Base-by-base conservation (phyloP, 2,888 invertebrate genomes). In the Colletes collaris region DNA sequence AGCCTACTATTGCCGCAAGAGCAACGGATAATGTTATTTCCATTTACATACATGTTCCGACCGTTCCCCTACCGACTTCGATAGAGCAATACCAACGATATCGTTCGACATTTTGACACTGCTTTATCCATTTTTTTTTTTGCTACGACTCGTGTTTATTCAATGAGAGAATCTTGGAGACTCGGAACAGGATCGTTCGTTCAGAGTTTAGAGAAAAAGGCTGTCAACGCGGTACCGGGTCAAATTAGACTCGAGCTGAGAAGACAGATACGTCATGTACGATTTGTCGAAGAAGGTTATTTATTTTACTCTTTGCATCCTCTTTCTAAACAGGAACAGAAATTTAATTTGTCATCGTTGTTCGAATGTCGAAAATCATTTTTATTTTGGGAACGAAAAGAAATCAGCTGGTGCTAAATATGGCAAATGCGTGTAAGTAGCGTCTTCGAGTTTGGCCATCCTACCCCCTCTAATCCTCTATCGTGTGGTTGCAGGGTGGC, bases 1-100 rank as follows among this genome's bases (percentile, higher is more conserved):
- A 81, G 56, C 55, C 79, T 77, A 63, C 79, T 67, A 79, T 76
- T 55, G 83, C 82, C 78, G 81, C 87, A 87, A 87, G 88, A 89
- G 89, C 89, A 84, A 85, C 82, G 88, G 87, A 88, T 90, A 90
- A 90, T 89, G 88, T 86, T 87, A 90, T 90, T 90, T 87, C 86
- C 87, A 90, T 90, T 90, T 90, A 88, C 90, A 87, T 88, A 86
- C 73, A 89, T 84, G 86, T 72, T 49, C 74, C 70, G n/a, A 71
- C 71, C 73, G 59, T 74, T 78, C 76, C 68, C 74, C 70, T 53
- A 37, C 13, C 55, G 64, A 59, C 53, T 60, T 52, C 55, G 63
- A 68, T 72, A 66, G 46, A 52, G 49, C 62, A 64, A 71, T 66
- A 37, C 37, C 63, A 49, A 35, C 70, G 69, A 75, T 78, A 76